Evolutionary conservation across 2,797 vertebrate species (phyloP).

Genomic region (Craterocephalus amniculus): DNA sequence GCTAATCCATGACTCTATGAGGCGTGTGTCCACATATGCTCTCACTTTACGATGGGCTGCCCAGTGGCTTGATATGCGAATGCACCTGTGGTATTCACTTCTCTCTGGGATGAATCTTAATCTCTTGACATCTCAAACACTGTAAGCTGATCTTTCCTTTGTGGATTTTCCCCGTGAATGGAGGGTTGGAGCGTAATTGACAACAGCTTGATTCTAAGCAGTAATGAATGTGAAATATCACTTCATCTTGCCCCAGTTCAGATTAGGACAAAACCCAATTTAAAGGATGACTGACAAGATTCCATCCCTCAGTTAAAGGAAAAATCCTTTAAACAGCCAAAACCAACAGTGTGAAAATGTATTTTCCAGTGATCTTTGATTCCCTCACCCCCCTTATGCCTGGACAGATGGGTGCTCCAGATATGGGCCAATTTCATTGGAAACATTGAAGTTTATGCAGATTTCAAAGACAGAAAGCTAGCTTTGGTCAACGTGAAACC

Average conservation of each 20-base stretch:
- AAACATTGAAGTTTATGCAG: too few relatives aligned
- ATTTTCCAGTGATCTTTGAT: too few relatives aligned
- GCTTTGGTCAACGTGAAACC: background rate
- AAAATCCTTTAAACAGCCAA: background rate
- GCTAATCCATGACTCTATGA: slow-evolving; percentile 14
- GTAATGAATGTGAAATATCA: background rate
- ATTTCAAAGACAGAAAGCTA: background rate
- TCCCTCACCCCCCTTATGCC: background rate
- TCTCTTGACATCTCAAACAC: slow-evolving; percentile 5
- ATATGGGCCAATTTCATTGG: too few relatives aligned
- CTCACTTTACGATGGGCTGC: background rate
- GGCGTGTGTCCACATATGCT: slow-evolving; percentile 1
- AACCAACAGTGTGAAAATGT: too few relatives aligned
- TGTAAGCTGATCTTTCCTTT: slow-evolving; percentile 18
- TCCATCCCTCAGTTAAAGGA: background rate
- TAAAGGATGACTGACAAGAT: background rate
- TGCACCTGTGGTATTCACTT: slow-evolving; percentile 21
- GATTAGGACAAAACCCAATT: background rate
- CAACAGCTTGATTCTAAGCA: slow-evolving; percentile 5
- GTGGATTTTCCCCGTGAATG: slow-evolving; percentile 3
- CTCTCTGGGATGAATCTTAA: slow-evolving; percentile 19
- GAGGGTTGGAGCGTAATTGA: slow-evolving; percentile 1
- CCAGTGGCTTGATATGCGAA: slow-evolving; percentile 2
- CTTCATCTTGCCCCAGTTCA: background rate
- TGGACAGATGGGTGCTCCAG: background rate